Percentiles rank a stretch among this genome's conserved stretches.
Conservation (phyloP, 1,140 invertebrate species). For the Leptinotarsa texana region DNA sequence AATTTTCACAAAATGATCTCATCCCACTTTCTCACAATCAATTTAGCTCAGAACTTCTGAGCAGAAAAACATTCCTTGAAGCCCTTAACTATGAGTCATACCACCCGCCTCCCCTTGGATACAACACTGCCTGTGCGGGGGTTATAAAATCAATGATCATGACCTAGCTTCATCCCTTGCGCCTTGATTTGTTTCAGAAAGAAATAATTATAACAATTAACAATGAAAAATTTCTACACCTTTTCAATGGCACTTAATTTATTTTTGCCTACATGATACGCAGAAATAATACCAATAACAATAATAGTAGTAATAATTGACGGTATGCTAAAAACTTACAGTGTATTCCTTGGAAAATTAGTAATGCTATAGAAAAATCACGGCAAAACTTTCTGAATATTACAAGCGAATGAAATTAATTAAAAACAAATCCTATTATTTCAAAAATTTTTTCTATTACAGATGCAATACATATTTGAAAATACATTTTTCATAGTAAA, state of each 20-base stretch:
- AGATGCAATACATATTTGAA: no score
- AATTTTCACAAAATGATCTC: no score
- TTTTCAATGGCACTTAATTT: not conserved
- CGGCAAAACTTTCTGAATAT: no score
- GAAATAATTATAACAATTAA: not conserved
- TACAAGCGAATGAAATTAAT: no score
- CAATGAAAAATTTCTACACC: not conserved
- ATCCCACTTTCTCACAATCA: no score
- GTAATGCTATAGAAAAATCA: not conserved
- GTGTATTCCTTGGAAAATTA: not conserved
- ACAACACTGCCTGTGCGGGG: constrained; percentile 27
- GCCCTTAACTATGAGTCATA: constrained; percentile 18
- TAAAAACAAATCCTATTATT: no score
- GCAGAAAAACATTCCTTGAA: constrained; percentile 1
- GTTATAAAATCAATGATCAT: constrained; percentile 40
- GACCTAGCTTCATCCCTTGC: constrained; percentile 34
- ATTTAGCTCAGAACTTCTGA: no score
- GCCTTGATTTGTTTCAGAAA: constrained; percentile 19
- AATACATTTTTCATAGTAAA: no score
- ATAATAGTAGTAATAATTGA: not conserved
- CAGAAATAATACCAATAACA: not conserved
- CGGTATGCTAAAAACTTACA: not conserved
- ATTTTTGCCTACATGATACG: not conserved
- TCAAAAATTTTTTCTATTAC: no score
- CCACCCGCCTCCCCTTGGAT: constrained; percentile 6